Evolutionary conservation across 2,113 vertebrate species (phyloP), one percentile per base, ranked within the genome.

Genomic region (Saimiri boliviensis): DNA sequence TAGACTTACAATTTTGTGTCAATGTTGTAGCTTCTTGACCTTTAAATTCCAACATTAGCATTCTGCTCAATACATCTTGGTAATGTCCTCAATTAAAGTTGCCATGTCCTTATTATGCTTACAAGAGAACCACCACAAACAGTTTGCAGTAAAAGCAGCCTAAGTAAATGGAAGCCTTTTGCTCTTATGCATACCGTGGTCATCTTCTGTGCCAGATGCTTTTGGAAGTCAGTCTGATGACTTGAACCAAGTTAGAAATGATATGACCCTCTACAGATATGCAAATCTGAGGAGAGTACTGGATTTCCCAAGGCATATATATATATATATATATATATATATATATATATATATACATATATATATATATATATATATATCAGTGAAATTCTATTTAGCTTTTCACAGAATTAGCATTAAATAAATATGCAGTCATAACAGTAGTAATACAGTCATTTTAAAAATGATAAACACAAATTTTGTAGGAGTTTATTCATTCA

Each of bases 51-150:
- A 97, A 8, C 37, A 83, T 97, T 96, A 98, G 37, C 52, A 91
- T 91, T 87, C 35, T 52, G 37, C 35, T 98, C 74, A 95, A 95
- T 86, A 66, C 12, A 82, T 96, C 60, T 91, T 77, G 93, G 52
- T 76, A 54, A 93, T 95, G n/a, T 86, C 76, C 94, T 98, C 80
- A 97, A 54, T 97, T 98, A 97, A 96, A 97, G 76, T 87, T 74
- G 92, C 40, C 86, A 45, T 79, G 30, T 47, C 42, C 37, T 97
- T 92, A 95, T 96, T 98, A 97, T 94, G 27, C 60, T 95, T 88
- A 92, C 47, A 97, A 89, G 14, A 91, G 60, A 97, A 66, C 2
- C 60, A 35, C 47, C 76, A 71, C n/a, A 92, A 81, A 92, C 27
- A 76, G 19, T 96, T 96, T 90, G 54, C 70, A 54, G 4, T 56